Evolutionary conservation across 2,888 invertebrate genomes (phyloP).

Genomic region (Drosophila peninsularis): DNA sequence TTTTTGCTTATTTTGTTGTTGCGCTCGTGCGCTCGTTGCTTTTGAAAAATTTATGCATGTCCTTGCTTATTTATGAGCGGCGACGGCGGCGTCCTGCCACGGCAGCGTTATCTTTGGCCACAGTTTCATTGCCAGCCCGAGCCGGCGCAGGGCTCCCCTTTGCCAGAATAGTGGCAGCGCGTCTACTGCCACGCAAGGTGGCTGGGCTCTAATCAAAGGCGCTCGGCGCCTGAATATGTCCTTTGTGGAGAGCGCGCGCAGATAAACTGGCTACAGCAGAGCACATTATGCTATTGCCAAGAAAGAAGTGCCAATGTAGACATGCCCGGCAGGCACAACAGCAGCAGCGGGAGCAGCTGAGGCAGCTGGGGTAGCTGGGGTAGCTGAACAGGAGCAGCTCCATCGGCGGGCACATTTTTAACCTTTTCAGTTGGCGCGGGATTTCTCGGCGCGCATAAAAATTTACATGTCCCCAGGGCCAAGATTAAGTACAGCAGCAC

Average conservation of each 20-base stretch:
- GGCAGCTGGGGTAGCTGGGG: background rate
- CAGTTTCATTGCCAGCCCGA: constrained; percentile 79
- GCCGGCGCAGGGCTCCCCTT: constrained; percentile 57
- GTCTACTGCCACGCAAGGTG: constrained; percentile 70
- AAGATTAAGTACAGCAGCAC: constrained; percentile 79
- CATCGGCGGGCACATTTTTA: constrained; percentile 59
- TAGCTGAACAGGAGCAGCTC: background rate
- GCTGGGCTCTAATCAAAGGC: constrained; percentile 78
- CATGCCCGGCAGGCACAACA: constrained; percentile 70
- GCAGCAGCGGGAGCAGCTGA: constrained; percentile 1
- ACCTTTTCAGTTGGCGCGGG: constrained; percentile 64
- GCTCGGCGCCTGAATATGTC: constrained; percentile 76
- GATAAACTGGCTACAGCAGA: constrained; percentile 65
- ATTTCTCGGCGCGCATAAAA: constrained; percentile 68
- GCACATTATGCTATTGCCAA: constrained; percentile 44
- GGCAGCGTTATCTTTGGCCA: constrained; percentile 73
- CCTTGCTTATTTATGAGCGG: constrained; percentile 81
- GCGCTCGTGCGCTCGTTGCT: constrained; percentile 58
- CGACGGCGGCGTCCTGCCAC: constrained; percentile 61
- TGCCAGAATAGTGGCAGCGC: constrained; percentile 63
- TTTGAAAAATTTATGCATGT: constrained; percentile 80
- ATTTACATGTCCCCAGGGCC: constrained; percentile 82
- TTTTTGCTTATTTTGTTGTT: too few species aligned
- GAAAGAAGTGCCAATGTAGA: constrained; percentile 77
- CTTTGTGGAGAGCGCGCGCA: constrained; percentile 71